Evolutionary conservation across 2,797 vertebrate species (phyloP), one percentile per base, ranked within the genome.

Genomic region (Buceros bicornis): DNA sequence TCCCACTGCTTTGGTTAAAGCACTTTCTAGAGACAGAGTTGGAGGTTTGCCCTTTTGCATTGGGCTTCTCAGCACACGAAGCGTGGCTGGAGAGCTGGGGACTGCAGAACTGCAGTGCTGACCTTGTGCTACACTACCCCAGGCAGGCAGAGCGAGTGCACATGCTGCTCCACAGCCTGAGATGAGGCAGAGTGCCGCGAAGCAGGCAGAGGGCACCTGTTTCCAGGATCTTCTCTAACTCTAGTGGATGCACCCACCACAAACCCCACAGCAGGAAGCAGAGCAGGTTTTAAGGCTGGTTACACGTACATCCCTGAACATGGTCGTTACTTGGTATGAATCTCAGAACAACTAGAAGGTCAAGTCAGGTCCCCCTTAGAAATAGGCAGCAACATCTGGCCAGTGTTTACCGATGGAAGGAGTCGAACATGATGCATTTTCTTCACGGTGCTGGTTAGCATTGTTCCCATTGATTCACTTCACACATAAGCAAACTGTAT

Each of bases 111-210:
- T 25, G 7, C 20, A 15, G 24, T 11, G 28, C 33, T 43, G 82
- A 58, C 42, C 47, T 29, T 33, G 48, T 43, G 18, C 62, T 15
- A 4, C 31, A 4, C 18, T 17, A 14, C 53, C 40, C 37, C 42
- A 60, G 37, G 42, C 16, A 20, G 13, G 8, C 2, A 26, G 10
- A 9, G 18, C 28, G 31, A 28, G 37, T n/a, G 71, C 71, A n/a
- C 15, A 2, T 29, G 54, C 66, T 62, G 53, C 60, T 86, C 35
- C 48, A 42, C 25, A 35, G 65, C 53, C 2, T 0, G 33, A 58
- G 45, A 48, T 1, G 22, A 70, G 19, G 50, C 8, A 29, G 22
- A 25, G 31, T 1, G 0, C 51, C 1, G 3, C n/a, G 40, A 28
- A 15, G 37, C 50, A 33, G 29, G 33, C 40, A 37, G 58, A 45